Evolutionary conservation across 2,113 vertebrate genomes (phyloP).

Genomic region (Macrotus californicus): DNA sequence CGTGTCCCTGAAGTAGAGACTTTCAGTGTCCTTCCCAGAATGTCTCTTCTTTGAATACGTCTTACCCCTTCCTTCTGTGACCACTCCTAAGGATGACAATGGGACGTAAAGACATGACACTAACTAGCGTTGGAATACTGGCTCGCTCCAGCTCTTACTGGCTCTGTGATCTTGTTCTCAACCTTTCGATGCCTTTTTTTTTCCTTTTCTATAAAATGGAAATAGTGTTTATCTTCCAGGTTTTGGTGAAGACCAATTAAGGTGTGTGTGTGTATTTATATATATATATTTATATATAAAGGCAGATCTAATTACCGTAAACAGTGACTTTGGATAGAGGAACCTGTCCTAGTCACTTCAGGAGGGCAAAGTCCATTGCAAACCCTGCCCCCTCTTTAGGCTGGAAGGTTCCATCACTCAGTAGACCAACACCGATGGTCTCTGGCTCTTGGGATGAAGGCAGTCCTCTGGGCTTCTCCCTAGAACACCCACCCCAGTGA

Average conservation of each 20-base stretch:
- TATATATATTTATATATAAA: background rate
- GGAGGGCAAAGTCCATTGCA: background rate
- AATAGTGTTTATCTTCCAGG: background rate
- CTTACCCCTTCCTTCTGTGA: background rate
- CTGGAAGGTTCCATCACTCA: background rate
- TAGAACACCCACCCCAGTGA: background rate
- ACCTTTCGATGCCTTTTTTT: background rate
- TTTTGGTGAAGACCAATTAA: background rate
- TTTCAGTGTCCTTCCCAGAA: background rate
- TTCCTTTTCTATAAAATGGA: background rate
- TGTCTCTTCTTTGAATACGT: background rate
- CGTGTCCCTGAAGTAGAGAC: background rate
- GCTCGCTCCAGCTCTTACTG: too few species aligned
- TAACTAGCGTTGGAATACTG: background rate
- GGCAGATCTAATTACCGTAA: background rate
- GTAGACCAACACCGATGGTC: background rate
- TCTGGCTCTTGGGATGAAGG: background rate
- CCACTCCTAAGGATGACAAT: background rate
- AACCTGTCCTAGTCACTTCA: background rate
- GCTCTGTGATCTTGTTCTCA: background rate
- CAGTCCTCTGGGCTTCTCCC: background rate
- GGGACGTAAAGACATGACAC: background rate
- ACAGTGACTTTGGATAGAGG: background rate
- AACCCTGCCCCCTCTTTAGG: background rate
- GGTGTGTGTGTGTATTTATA: background rate